These are phyloP conservation scores for Heteromormyrus szaboi DNA, from an alignment of 2,797 vertebrate genomes.

Conservation along the genomic window DNA sequence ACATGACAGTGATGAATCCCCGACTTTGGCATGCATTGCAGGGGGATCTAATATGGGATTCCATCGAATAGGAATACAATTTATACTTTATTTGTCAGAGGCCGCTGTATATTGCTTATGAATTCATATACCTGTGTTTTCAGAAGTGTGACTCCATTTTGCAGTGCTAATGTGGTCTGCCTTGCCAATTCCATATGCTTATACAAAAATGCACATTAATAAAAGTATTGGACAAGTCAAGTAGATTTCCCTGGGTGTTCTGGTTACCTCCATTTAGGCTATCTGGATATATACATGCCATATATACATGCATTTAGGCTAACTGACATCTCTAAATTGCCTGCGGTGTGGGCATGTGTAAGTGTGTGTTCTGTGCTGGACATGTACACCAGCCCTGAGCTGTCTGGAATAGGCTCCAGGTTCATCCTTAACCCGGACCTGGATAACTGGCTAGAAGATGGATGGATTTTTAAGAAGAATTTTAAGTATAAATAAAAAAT, in stretches of 20 bases:
- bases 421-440: neutral
- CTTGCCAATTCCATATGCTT: neutral
- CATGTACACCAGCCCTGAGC: neutral
- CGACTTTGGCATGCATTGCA: slow-evolving; percentile 70
- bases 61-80: slow-evolving; percentile 40
- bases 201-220: neutral
- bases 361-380: neutral
- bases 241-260: neutral
- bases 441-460: neutral
- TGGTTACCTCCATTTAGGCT: neutral
- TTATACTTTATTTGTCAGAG: slow-evolving; percentile 57
- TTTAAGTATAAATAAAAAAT: neutral
- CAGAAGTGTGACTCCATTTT: neutral
- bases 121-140: slow-evolving; percentile 45
- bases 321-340: neutral
- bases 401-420: neutral
- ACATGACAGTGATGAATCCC: slow-evolving; percentile 74
- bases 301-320: neutral
- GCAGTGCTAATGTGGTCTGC: neutral
- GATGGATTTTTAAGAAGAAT: neutral
- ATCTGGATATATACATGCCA: neutral
- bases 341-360: neutral
- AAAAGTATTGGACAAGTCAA: neutral
- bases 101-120: slow-evolving; percentile 40
- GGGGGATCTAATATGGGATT: slow-evolving; percentile 39